These are phyloP conservation scores for Gymnocheta viridis DNA, from an alignment of 2,888 invertebrate genomes.

Conservation along the genomic window DNA sequence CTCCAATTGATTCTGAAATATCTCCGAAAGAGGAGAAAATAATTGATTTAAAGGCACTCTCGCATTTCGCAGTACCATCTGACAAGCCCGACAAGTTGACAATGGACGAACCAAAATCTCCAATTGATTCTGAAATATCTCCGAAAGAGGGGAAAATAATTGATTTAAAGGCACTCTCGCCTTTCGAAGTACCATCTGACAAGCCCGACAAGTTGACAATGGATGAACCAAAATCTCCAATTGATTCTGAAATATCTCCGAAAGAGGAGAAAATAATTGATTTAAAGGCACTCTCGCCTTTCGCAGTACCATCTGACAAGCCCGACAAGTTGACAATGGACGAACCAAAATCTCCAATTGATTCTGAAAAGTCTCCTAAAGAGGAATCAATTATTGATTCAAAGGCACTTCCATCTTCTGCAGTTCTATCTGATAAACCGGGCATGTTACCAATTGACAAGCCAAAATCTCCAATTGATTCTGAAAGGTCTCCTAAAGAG, in stretches of 20 bases:
- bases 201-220: not conserved
- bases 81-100: not conserved
- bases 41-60: not conserved
- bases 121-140: not conserved
- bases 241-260: not conserved
- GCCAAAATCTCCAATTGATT: not conserved
- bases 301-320: not conserved
- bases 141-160: not conserved
- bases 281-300: not conserved
- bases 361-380: not conserved
- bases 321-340: not conserved
- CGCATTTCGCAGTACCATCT: not conserved
- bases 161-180: not conserved
- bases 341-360: not conserved
- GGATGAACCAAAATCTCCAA: not conserved
- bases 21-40: not conserved
- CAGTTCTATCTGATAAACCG: not conserved
- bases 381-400: not conserved
- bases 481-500: not conserved
- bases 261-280: not conserved
- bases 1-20: not conserved
- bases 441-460: not conserved
- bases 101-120: not conserved
- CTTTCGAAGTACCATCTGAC: not conserved
- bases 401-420: not conserved